Evolutionary conservation across 2,113 vertebrate genomes (phyloP), one percentile per base, ranked within the genome.

Genomic region (Argyrosomus japonicus): DNA sequence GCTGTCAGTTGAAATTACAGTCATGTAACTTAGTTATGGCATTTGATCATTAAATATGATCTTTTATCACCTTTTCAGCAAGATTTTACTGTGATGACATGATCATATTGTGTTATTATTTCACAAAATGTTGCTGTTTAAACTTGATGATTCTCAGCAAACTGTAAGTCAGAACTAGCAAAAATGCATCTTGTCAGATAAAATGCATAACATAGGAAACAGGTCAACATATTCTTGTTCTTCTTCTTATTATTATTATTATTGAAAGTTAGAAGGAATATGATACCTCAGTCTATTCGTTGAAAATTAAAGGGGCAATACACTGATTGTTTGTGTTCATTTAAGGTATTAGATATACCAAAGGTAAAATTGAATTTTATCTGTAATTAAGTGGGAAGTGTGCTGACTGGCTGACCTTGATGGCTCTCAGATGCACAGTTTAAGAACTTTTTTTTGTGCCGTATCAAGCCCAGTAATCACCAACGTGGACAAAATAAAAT

Each of bases 401-500:
- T 43, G 32, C 63, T 25, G 13, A 19, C 36, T 64, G 27, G 3
- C 65, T 83, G 40, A 10, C 17, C 17, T 68, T 45, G 45, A 57
- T 25, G 40, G 18, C 48, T 79, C 29, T 71, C 80, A 48, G 10
- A 17, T 19, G 69, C 23, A 32, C 53, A n/a, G 6, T 67, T 73
- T 61, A 72, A 6, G 45, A 50, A 56, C 21, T 29, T 53, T 5
- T 29, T 50, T 23, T 15, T 12, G 32, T 32, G 11, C 1, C 17
- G 63, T 36, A n/a, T 32, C 54, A 68, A 64, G 12, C 65, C 17
- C 17, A 13, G 11, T 70, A 68, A 77, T 77, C 68, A 71, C 53
- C 62, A 40, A 15, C 32, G 15, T 51, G 73, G 36, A 53, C 23
- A 0, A 32, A 27, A 61, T 29, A n/a, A 58, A 71, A 63, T 67